These are phyloP conservation scores for Egretta garzetta DNA, from an alignment of 2,113 vertebrate genomes.

Conservation along the genomic window DNA sequence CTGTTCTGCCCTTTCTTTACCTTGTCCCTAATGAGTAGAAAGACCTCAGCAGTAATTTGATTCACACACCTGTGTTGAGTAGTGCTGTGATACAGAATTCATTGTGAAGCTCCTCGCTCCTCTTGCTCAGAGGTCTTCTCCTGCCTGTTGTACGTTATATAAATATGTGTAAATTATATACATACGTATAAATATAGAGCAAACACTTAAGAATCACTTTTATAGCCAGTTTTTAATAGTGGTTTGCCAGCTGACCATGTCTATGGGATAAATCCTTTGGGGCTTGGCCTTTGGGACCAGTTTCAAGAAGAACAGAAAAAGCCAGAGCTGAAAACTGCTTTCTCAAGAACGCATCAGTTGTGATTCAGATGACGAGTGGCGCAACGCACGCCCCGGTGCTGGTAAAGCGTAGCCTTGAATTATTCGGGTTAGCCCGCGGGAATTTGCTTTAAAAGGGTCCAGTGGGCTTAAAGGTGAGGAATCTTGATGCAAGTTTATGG, in stretches of 20 bases:
- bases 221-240: neutral
- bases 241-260: neutral
- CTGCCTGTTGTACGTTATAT: neutral
- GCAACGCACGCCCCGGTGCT: neutral
- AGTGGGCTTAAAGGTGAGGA: neutral
- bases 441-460: neutral
- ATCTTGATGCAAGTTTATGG: neutral
- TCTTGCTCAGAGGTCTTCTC: neutral
- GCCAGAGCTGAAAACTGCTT: neutral
- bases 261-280: neutral
- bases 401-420: neutral
- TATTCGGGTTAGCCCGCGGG: neutral
- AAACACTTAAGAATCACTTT: neutral
- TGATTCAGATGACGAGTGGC: neutral
- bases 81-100: neutral
- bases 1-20: neutral
- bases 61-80: neutral
- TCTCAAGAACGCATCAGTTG: neutral
- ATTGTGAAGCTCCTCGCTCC: neutral
- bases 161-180: neutral
- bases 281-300: neutral
- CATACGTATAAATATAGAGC: neutral
- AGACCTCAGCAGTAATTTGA: neutral
- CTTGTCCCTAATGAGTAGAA: neutral
- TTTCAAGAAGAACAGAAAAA: neutral